Conservation (phyloP, 2,888 invertebrate genomes). For the Thecocarcelia acutangulata region DNA sequence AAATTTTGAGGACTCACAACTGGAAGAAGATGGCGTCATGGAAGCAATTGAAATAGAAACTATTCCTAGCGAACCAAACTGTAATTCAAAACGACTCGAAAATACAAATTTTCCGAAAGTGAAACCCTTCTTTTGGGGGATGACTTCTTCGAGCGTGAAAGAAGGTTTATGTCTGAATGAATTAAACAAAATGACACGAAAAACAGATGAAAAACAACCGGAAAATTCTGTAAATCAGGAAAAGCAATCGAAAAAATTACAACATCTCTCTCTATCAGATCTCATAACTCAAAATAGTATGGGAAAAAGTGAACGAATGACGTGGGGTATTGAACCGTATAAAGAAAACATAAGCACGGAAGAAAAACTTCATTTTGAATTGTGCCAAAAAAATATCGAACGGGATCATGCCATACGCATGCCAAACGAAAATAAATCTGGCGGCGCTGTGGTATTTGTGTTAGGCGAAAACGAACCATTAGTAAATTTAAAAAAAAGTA, state of each 20-base stretch:
- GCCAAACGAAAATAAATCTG: slow-evolving; percentile 64
- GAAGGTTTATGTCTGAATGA: slow-evolving; percentile 79
- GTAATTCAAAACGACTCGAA: slow-evolving; percentile 8
- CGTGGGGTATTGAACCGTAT: slow-evolving; percentile 80
- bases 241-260: slow-evolving; percentile 70
- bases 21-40: slow-evolving; percentile 75
- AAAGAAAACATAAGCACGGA: slow-evolving; percentile 79
- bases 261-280: slow-evolving; percentile 78
- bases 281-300: slow-evolving; percentile 81
- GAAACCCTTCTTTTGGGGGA: slow-evolving; percentile 78
- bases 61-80: slow-evolving; percentile 48
- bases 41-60: slow-evolving; percentile 79
- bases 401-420: slow-evolving; percentile 74
- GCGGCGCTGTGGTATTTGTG: slow-evolving; percentile 85
- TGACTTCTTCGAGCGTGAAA: slow-evolving; percentile 76
- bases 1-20: slow-evolving; percentile 75
- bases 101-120: slow-evolving; percentile 58
- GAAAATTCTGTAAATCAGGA: slow-evolving; percentile 6
- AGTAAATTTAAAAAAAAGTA: slow-evolving; percentile 84
- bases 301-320: slow-evolving; percentile 79
- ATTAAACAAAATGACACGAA: slow-evolving; percentile 60
- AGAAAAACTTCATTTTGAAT: slow-evolving; percentile 78
- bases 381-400: slow-evolving; percentile 76
- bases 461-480: slow-evolving; percentile 87
- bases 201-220: slow-evolving; percentile 26